Conservation (phyloP, 2,888 invertebrate genomes). For the Elysia crispata region DNA sequence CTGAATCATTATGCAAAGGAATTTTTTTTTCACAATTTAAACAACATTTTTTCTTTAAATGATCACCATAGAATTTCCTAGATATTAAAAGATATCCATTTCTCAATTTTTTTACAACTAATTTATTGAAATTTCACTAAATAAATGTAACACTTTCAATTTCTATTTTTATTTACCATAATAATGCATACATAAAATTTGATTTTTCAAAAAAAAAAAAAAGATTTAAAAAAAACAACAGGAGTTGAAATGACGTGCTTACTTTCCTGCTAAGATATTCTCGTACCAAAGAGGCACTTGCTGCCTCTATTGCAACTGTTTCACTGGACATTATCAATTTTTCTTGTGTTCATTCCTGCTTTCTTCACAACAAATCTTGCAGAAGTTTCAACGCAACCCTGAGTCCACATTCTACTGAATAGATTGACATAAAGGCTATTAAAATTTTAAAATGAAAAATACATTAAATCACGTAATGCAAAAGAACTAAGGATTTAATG, state of each 20-base stretch:
- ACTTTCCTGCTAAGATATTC: constrained; percentile 74
- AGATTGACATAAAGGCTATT: neutral
- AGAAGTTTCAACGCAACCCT: neutral
- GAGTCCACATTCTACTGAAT: neutral
- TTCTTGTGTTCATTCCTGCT: neutral
- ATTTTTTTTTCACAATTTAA: too few relatives aligned
- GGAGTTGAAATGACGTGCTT: constrained; percentile 10
- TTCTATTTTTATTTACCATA: too few relatives aligned
- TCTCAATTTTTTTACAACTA: too few relatives aligned
- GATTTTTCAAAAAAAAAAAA: neutral
- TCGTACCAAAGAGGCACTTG: constrained; percentile 71
- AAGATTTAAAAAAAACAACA: neutral
- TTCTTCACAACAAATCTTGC: neutral
- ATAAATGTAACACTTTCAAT: too few relatives aligned
- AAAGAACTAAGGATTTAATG: too few relatives aligned
- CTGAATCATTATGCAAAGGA: too few relatives aligned
- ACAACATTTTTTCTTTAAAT: too few relatives aligned
- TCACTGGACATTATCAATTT: constrained; percentile 50
- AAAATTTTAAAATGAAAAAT: neutral
- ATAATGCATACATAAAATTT: too few relatives aligned
- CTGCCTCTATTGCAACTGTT: constrained; percentile 57
- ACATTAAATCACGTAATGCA: too few relatives aligned
- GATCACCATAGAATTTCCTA: too few relatives aligned
- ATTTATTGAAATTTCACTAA: too few relatives aligned
- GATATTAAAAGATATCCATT: too few relatives aligned